A percentile compares a stretch with the other conserved stretches of the same genome.
Conservation (phyloP, 1,140 invertebrate genomes). For the Argopecten irradians region DNA sequence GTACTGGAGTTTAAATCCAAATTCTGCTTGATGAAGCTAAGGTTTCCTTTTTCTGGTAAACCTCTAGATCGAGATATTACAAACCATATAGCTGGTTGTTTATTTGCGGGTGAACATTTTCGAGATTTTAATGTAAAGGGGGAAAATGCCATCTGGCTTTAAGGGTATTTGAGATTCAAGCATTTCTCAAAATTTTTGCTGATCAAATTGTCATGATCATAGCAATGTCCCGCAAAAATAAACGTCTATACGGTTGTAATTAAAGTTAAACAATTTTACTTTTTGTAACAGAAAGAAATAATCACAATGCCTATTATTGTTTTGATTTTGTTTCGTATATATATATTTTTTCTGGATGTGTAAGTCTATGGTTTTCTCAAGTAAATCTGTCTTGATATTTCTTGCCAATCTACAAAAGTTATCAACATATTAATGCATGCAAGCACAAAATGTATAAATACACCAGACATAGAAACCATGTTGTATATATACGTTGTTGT, state of each 20-base stretch:
- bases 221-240: too few relatives aligned
- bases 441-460: conserved; percentile 2
- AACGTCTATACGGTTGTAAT: too few relatives aligned
- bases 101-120: too few relatives aligned
- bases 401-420: neutral
- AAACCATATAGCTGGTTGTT: too few relatives aligned
- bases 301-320: neutral
- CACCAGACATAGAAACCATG: neutral
- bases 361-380: neutral
- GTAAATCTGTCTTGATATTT: neutral
- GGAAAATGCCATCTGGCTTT: too few relatives aligned
- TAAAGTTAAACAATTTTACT: neutral
- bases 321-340: neutral
- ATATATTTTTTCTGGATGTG: neutral
- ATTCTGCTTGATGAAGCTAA: neutral
- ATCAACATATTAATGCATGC: neutral
- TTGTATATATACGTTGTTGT: neutral
- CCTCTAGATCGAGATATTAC: too few relatives aligned
- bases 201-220: too few relatives aligned
- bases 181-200: too few relatives aligned
- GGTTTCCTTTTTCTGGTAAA: too few relatives aligned
- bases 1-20: neutral
- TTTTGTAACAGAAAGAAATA: neutral
- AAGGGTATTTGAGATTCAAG: too few relatives aligned
- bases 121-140: too few relatives aligned